Evolutionary conservation across 2,888 invertebrate species (phyloP), one percentile per base, ranked within the genome.

Genomic region (Euclidia mi): DNA sequence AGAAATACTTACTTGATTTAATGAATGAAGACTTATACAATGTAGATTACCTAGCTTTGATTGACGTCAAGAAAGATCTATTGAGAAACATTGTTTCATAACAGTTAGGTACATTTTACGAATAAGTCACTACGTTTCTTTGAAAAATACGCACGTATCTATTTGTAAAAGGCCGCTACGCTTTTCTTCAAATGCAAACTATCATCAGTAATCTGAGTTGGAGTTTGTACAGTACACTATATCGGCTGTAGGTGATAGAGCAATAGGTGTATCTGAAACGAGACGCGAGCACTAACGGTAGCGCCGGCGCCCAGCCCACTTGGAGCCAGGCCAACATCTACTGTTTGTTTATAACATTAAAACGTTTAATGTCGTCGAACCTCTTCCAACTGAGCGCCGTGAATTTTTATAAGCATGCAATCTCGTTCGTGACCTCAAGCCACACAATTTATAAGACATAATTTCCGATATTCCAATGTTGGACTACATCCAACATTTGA

Each of bases 321-420:
- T 94, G 94, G 94, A 87, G 48, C 62, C 46, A 40, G 37, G 91
- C 94, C 94, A 94, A 85, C 78, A 74, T 79, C 81, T 78, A 84
- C 82, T 84, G 86, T 91, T 92, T 93, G 93, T 94, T 92, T 93
- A 90, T 90, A 90, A 88, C 84, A 89, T 88, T 90, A 87, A 90
- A 89, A 69, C 63, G 65, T 72, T 73, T 69, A 74, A 72, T 76
- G 63, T 75, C 67, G 44, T 67, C 65, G 55, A 74, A 70, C 60
- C 71, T 59, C 56, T 65, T 48, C 35, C 35, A 45, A 58, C 55
- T 43, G 45, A 47, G 14, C 46, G 35, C 52, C 31, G 63, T 41
- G 47, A 59, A 12, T 61, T 68, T 72, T 59, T 56, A 47, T 37
- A 48, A 57, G 37, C 31, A 52, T 61, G 35, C 42, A n/a, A 25